phyloP scores from a whole-genome alignment of 2,888 invertebrate species.

The Melinopterus prodromus region DNA sequence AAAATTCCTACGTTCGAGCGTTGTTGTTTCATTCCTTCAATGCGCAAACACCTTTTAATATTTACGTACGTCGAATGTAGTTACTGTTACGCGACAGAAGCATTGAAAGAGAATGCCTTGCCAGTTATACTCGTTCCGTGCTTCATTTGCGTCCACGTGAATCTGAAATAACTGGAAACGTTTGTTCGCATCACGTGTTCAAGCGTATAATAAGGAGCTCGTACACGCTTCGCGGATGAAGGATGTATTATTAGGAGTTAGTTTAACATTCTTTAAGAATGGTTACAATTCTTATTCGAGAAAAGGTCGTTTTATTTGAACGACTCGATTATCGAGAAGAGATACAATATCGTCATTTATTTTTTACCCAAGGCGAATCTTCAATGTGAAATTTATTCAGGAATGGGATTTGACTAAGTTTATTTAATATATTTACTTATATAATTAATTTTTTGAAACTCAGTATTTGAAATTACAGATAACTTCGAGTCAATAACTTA shows the following conservation, averaged over 20 bases:
- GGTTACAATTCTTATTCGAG: background rate
- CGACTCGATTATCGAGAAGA: no score
- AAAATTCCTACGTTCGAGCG: background rate
- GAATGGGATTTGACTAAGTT: no score
- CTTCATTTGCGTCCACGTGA: background rate
- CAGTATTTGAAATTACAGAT: no score
- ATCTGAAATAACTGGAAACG: background rate
- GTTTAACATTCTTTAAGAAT: background rate
- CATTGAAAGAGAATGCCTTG: background rate
- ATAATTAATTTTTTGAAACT: no score
- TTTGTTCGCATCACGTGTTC: constrained; percentile 4
- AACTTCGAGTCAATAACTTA: no score
- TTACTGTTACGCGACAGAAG: background rate
- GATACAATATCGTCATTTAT: no score
- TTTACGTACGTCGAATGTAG: background rate
- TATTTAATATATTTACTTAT: no score
- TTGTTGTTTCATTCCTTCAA: background rate
- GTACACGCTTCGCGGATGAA: background rate
- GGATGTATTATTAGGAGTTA: background rate
- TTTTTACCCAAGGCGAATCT: no score
- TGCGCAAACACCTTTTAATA: background rate
- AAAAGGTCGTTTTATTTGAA: no score
- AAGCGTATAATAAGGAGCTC: background rate
- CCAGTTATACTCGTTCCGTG: background rate
- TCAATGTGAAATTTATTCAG: no score